Evolutionary conservation across 2,888 invertebrate genomes (phyloP).

Genomic region (Lissocephala sabroskyi): DNA sequence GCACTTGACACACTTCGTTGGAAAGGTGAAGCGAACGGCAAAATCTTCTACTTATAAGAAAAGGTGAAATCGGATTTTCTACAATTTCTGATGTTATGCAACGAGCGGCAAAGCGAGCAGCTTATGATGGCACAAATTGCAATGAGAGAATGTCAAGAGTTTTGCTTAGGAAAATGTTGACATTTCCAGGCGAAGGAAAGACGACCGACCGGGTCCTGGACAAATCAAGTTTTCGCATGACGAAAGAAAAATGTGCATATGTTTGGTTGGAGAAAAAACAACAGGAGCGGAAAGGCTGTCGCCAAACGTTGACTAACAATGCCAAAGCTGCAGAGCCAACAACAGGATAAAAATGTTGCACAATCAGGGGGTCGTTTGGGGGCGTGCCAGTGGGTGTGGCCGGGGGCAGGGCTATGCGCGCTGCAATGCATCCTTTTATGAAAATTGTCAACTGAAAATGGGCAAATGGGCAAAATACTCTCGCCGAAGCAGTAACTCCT

Average conservation of each 20-base stretch:
- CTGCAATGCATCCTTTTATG: conserved; percentile 54
- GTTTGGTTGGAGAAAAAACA: conserved; percentile 20
- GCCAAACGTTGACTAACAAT: conserved; percentile 1
- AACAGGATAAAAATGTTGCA: conserved; percentile 28
- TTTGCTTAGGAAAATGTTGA: conserved; percentile 27
- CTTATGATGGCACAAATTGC: background rate
- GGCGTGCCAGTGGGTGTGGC: background rate
- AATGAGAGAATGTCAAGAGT: conserved; percentile 21
- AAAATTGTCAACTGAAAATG: conserved; percentile 46
- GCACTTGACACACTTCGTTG: no score
- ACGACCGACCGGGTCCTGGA: no score
- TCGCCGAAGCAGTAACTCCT: background rate
- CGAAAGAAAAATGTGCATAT: conserved; percentile 37
- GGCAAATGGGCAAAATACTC: conserved; percentile 7
- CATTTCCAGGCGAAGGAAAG: conserved; percentile 33
- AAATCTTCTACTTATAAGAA: no score
- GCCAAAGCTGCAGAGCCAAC: no score
- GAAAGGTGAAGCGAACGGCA: no score
- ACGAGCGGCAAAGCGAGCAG: no score
- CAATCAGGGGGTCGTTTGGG: conserved; percentile 20
- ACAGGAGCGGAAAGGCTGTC: background rate
- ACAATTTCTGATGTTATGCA: no score
- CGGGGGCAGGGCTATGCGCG: conserved; percentile 20
- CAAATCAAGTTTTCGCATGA: conserved; percentile 58
- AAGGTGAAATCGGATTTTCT: no score